A percentile compares a stretch with the other conserved stretches of the same genome.
Evolutionary conservation across 2,888 invertebrate species (phyloP).

Genomic region (Unio pictorum): DNA sequence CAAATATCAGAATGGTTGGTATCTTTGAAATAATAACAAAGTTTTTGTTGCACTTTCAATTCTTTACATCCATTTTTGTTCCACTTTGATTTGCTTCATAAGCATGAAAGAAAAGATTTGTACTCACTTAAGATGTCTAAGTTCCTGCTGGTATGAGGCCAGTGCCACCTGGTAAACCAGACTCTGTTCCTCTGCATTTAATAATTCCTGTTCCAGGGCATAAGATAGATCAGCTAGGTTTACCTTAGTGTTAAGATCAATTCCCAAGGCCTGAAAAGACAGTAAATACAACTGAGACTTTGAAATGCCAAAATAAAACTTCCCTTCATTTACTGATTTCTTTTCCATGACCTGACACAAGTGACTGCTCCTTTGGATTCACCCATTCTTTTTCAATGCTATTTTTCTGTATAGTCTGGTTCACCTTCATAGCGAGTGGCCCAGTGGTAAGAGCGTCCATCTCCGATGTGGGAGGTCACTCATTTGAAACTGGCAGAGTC

Average conservation of each 20-base stretch:
- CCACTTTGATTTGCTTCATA: neutral
- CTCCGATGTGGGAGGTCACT: too few species aligned
- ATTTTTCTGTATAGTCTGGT: too few species aligned
- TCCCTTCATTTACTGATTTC: too few species aligned
- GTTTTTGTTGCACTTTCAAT: too few species aligned
- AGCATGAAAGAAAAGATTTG: neutral
- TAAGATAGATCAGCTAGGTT: conserved; percentile 61
- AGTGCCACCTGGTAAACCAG: conserved; percentile 58
- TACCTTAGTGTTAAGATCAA: conserved; percentile 58
- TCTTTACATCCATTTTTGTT: neutral
- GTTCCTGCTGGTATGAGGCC: conserved; percentile 61
- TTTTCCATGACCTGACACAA: too few species aligned
- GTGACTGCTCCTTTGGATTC: too few species aligned
- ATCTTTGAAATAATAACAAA: neutral
- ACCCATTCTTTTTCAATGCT: too few species aligned
- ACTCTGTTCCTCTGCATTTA: conserved; percentile 52
- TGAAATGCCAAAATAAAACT: too few species aligned
- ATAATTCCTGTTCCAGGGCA: conserved; percentile 59
- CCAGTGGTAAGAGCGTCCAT: too few species aligned
- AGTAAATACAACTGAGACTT: neutral
- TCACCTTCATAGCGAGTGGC: too few species aligned
- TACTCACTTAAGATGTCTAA: conserved; percentile 59
- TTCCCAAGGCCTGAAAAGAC: conserved; percentile 56
- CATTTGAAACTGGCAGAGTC: too few species aligned
- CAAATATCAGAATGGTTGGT: too few species aligned